Percentiles rank a stretch among this genome's conserved stretches.
These are phyloP conservation scores for Lasioglossum albipes DNA, from an alignment of 1,140 invertebrate genomes.

Conservation along the genomic window DNA sequence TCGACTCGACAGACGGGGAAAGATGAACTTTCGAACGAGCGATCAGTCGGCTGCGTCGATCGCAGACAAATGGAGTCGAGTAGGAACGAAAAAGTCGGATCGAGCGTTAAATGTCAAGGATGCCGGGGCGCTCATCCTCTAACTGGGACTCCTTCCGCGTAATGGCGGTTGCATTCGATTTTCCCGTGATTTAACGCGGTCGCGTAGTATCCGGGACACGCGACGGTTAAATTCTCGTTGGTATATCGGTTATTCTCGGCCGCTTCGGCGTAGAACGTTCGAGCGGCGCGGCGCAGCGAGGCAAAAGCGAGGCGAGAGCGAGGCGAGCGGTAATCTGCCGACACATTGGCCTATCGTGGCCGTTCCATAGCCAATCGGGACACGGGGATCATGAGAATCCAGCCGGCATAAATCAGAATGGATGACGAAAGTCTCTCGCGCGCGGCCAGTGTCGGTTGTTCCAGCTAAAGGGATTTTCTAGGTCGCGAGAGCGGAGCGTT, in stretches of 20 bases:
- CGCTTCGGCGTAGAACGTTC: too few species aligned
- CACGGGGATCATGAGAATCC: slow-evolving; percentile 39
- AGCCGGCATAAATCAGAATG: slow-evolving; percentile 60
- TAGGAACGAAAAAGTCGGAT: not conserved
- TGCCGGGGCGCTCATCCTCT: not conserved
- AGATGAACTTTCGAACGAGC: not conserved
- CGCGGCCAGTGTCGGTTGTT: slow-evolving; percentile 34
- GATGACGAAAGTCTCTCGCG: slow-evolving; percentile 56
- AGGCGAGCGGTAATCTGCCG: slow-evolving; percentile 24
- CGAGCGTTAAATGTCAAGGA: slow-evolving; percentile 1
- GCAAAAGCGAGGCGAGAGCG: not conserved
- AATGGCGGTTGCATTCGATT: not conserved
- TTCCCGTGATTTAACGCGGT: slow-evolving; percentile 7
- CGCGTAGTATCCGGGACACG: slow-evolving; percentile 36
- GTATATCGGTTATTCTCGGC: not conserved
- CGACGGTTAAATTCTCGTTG: slow-evolving; percentile 21
- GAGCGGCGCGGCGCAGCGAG: too few species aligned
- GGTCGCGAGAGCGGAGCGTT: slow-evolving; percentile 45
- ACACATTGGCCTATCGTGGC: slow-evolving; percentile 41
- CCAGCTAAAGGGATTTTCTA: slow-evolving; percentile 64
- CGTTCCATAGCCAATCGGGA: slow-evolving; percentile 33
- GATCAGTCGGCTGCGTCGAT: not conserved
- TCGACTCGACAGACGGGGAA: too few species aligned
- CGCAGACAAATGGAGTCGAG: not conserved
- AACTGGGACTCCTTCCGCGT: slow-evolving; percentile 3